Evolutionary conservation across 92 coral and sea anemone genomes (phyloP).

Genomic region (Blastomussa wellsi): DNA sequence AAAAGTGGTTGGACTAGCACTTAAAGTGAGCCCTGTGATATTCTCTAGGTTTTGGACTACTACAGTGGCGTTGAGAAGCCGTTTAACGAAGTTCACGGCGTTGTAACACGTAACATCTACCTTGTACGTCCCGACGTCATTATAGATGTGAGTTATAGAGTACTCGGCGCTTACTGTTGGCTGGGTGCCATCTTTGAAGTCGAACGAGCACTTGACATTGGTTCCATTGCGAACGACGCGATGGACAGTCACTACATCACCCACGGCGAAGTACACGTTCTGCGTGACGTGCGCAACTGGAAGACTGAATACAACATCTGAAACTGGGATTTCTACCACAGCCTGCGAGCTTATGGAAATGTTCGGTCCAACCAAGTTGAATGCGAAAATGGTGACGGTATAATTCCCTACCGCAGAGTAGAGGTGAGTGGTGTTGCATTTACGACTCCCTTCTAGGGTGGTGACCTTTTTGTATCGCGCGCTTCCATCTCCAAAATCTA

Average conservation of each 20-base stretch:
- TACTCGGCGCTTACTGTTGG: constrained; percentile 36
- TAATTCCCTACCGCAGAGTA: constrained; percentile 82
- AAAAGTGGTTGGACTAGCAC: constrained; percentile 54
- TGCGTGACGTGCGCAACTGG: constrained; percentile 61
- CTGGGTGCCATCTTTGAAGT: constrained; percentile 75
- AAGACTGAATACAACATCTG: constrained; percentile 65
- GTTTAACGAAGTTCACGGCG: constrained; percentile 76
- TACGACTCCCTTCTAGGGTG: constrained; percentile 43
- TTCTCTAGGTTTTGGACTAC: constrained; percentile 66
- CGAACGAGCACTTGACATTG: constrained; percentile 72
- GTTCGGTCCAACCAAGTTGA: constrained; percentile 81
- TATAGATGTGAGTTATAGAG: constrained; percentile 64
- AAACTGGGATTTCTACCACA: constrained; percentile 79
- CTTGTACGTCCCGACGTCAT: constrained; percentile 68
- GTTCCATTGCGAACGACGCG: constrained; percentile 65
- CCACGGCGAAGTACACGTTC: constrained; percentile 70
- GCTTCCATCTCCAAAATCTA: constrained; percentile 85
- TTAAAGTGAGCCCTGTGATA: constrained; percentile 62
- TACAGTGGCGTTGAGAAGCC: constrained; percentile 70
- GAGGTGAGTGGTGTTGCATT: constrained; percentile 47
- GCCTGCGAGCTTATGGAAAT: constrained; percentile 66
- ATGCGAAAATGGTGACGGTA: constrained; percentile 71
- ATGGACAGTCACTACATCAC: constrained; percentile 60
- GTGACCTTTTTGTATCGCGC: constrained; percentile 41
- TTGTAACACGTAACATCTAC: constrained; percentile 78